These are phyloP conservation scores for Onthophagus sagittarius DNA, from an alignment of 2,888 invertebrate species.

Conservation along the genomic window DNA sequence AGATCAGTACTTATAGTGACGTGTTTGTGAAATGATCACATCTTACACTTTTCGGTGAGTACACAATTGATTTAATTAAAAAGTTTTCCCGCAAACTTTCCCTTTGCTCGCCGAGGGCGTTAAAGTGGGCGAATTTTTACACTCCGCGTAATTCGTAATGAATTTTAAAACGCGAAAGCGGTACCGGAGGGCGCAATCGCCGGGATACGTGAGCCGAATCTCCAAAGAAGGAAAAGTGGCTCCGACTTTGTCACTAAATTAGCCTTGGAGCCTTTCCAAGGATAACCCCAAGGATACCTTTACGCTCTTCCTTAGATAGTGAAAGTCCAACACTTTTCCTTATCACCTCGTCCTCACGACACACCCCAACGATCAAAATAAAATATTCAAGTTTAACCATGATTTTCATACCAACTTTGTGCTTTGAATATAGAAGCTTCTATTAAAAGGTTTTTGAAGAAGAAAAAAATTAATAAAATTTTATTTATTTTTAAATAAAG, in stretches of 20 bases:
- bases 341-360: conserved; percentile 38
- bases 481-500: no score
- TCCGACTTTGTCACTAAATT: background rate
- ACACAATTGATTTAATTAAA: background rate
- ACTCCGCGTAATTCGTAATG: background rate
- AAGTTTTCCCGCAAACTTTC: background rate
- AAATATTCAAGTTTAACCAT: conserved; percentile 48
- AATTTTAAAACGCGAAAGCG: background rate
- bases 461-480: no score
- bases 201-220: background rate
- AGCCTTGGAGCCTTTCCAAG: background rate
- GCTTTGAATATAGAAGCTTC: conserved; percentile 39
- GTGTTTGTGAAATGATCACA: background rate
- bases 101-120: background rate
- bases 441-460: no score
- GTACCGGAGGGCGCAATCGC: background rate
- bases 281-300: background rate
- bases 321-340: conserved; percentile 40
- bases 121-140: background rate
- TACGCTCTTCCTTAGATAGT: conserved; percentile 13
- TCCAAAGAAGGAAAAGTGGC: background rate
- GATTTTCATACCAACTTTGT: conserved; percentile 49
- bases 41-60: background rate
- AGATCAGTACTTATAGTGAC: conserved; percentile 21
- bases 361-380: conserved; percentile 46